These are phyloP conservation scores for Bradypodion pumilum DNA, from an alignment of 2,797 vertebrate genomes.

Conservation along the genomic window DNA sequence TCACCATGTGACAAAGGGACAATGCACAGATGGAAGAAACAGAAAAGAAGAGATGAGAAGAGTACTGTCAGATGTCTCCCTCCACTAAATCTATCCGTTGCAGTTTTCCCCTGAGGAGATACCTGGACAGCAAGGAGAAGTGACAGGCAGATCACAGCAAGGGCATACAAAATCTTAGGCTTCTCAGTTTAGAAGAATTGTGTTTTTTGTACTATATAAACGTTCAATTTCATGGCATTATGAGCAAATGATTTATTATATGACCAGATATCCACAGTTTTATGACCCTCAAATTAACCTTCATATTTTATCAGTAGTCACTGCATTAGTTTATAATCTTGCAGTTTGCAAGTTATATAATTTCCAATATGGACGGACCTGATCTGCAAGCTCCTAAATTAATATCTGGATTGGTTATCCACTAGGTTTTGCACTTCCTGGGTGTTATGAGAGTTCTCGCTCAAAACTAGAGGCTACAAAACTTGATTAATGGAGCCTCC, in stretches of 20 bases:
- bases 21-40: not conserved
- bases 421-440: not conserved
- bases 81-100: conserved; percentile 22
- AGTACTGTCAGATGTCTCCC: conserved; percentile 23
- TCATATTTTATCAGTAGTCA: conserved; percentile 15
- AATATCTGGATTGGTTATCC: not conserved
- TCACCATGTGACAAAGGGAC: not conserved
- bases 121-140: conserved; percentile 33
- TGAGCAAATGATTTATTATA: conserved; percentile 39
- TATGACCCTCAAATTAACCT: conserved; percentile 10
- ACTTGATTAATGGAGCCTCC: no score
- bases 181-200: conserved; percentile 25
- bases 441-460: not conserved
- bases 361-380: conserved; percentile 1
- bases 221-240: conserved; percentile 38
- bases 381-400: not conserved
- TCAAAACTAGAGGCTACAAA: no score
- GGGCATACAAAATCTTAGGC: conserved; percentile 21
- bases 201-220: conserved; percentile 10
- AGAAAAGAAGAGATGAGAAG: not conserved
- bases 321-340: conserved; percentile 7
- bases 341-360: conserved; percentile 14
- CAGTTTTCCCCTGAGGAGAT: conserved; percentile 31
- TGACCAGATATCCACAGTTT: conserved; percentile 12
- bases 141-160: conserved; percentile 35